Conservation (phyloP, 2,888 invertebrate genomes). For the Pseudanteris insignis region DNA sequence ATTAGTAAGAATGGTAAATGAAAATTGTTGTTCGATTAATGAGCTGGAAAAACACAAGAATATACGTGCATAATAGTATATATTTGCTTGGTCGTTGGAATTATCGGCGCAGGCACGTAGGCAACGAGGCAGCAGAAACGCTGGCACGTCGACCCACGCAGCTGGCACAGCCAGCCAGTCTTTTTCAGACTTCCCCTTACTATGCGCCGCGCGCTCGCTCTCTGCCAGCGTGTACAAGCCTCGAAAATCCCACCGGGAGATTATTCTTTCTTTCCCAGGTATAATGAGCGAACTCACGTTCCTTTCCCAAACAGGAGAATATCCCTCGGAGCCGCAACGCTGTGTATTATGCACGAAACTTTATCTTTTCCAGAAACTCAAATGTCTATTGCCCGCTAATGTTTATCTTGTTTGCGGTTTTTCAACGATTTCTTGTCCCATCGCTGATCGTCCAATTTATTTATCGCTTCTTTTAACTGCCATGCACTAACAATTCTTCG, state of each 20-base stretch:
- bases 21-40: no score
- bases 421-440: neutral
- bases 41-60: no score
- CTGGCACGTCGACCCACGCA: slow-evolving; percentile 43
- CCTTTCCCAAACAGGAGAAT: slow-evolving; percentile 40
- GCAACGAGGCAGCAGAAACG: slow-evolving; percentile 17
- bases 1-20: no score
- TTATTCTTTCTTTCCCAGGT: slow-evolving; percentile 55
- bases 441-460: neutral
- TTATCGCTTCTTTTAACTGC: neutral
- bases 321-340: slow-evolving; percentile 34
- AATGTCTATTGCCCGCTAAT: no score
- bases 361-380: slow-evolving; percentile 24
- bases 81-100: slow-evolving; percentile 7
- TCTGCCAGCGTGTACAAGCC: slow-evolving; percentile 46
- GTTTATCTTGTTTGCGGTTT: slow-evolving; percentile 2
- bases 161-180: slow-evolving; percentile 42
- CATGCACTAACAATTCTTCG: no score
- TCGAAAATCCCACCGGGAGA: slow-evolving; percentile 60
- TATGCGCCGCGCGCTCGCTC: slow-evolving; percentile 18
- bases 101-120: slow-evolving; percentile 16
- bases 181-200: slow-evolving; percentile 48
- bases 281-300: slow-evolving; percentile 41
- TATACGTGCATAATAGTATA: slow-evolving; percentile 12
- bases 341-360: no score